Base-by-base conservation (phyloP, 1,140 invertebrate species). In the Eufriesea mexicana region DNA sequence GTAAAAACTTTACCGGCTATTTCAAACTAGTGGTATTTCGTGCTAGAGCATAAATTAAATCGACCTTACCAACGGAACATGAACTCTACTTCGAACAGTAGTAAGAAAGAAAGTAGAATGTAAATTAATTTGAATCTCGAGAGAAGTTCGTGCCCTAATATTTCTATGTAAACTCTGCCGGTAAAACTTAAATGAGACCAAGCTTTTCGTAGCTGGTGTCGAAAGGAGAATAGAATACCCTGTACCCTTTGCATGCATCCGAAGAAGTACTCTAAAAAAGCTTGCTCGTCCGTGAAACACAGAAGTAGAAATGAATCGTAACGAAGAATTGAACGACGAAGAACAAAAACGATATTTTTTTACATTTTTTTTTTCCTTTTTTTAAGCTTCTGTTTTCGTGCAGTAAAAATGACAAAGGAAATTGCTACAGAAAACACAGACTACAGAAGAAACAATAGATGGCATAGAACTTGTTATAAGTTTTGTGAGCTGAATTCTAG, bases 101-200 rank as follows among this genome's bases (percentile, higher is more conserved):
- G 55, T 35, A 61, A 35, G 57, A 79, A 72, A 79, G 55, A 79
- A 70, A 59, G 28, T 47, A 72, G 47, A 79, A 79, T 61, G 59
- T 78, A 75, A 83, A 83, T 70, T 78, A 78, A 59, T 68, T 79
- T 62, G 51, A 68, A 80, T 35, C 83, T 42, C 45, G 23, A 18
- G n/a, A 64, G 59, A 73, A 79, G 70, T 78, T 79, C n/a, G 61
- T 55, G n/a, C n/a, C 55, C 66, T 66, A 66, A 71, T 73, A 84
- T 84, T 72, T 79, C 82, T 79, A 73, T 79, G 62, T 61, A 71
- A 79, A 84, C 59, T 79, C 70, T 54, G 23, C 12, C 51, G 35
- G 23, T 72, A 70, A 78, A 78, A 84, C 54, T 79, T 84, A 84
- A 79, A 83, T 47, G 68, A 78, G 79, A 55, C 61, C 45, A 72